phyloP scores from a whole-genome alignment of 2,888 invertebrate genomes.

The Nemoura dubitans region DNA sequence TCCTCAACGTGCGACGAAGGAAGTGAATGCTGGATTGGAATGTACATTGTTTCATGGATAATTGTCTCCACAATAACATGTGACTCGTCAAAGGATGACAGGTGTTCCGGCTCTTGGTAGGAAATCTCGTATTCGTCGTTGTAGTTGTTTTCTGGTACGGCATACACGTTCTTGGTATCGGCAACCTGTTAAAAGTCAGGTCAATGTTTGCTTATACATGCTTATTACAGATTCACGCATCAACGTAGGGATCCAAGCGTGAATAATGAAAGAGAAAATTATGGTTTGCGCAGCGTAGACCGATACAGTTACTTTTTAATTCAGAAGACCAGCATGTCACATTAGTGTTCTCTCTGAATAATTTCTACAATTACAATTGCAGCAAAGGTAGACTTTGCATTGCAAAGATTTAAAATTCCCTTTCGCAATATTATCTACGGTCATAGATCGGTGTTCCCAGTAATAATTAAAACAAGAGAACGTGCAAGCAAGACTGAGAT shows the following conservation, averaged over 20 bases:
- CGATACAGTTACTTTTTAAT: neutral
- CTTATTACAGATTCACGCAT: neutral
- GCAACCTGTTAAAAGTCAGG: neutral
- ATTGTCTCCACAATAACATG: neutral
- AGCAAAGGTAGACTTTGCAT: neutral
- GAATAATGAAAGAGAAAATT: neutral
- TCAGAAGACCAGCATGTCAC: neutral
- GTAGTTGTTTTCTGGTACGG: neutral
- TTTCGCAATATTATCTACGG: neutral
- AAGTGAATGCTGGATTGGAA: neutral
- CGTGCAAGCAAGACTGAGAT: too few relatives aligned
- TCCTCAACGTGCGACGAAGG: neutral
- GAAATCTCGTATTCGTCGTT: neutral
- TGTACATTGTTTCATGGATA: neutral
- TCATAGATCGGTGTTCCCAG: neutral
- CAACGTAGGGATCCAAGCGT: neutral
- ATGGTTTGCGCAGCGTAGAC: neutral
- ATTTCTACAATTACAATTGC: neutral
- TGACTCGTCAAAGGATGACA: neutral
- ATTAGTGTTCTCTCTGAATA: neutral
- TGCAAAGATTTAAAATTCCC: neutral
- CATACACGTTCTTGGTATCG: neutral
- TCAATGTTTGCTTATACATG: neutral
- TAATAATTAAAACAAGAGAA: neutral
- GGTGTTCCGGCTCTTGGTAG: neutral